Evolutionary conservation across 2,113 vertebrate species (phyloP).

Genomic region (Esox niger): DNA sequence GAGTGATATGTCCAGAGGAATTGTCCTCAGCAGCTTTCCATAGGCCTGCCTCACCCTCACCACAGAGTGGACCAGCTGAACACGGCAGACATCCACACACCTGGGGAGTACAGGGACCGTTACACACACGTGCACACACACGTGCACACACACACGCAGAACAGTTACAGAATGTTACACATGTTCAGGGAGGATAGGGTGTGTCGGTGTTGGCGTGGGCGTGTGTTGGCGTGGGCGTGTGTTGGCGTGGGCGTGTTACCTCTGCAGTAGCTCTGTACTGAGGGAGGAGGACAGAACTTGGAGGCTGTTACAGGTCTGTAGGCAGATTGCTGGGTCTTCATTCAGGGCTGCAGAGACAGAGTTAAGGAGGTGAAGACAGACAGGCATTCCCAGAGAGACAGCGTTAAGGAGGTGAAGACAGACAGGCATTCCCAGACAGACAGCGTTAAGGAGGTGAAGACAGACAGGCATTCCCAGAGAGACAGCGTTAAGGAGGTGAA

Average conservation of each 20-base stretch:
- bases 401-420: not conserved
- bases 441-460: not conserved
- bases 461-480: no score
- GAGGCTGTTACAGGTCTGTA: slow-evolving; percentile 90
- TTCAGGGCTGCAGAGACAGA: slow-evolving; percentile 76
- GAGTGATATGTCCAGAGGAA: slow-evolving; percentile 88
- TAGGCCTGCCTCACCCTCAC: slow-evolving; percentile 90
- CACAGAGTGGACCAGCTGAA: slow-evolving; percentile 88
- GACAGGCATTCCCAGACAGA: no score
- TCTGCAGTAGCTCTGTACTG: slow-evolving; percentile 87
- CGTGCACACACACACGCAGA: not conserved
- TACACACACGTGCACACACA: not conserved
- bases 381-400: not conserved
- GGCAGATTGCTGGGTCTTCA: slow-evolving; percentile 85
- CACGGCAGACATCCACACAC: slow-evolving; percentile 92
- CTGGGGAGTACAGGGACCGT: slow-evolving; percentile 56
- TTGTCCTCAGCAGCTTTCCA: slow-evolving; percentile 88
- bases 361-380: not conserved
- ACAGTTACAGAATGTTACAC: no score
- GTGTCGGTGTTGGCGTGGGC: not conserved
- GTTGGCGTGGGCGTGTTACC: slow-evolving; percentile 63
- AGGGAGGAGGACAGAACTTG: slow-evolving; percentile 88
- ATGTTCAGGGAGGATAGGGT: not conserved
- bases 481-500: not conserved
- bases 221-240: not conserved